A percentile compares a stretch with the other conserved stretches of the same genome.
phyloP scores from a whole-genome alignment of 2,113 vertebrate genomes.

The Eubucco bourcierii region DNA sequence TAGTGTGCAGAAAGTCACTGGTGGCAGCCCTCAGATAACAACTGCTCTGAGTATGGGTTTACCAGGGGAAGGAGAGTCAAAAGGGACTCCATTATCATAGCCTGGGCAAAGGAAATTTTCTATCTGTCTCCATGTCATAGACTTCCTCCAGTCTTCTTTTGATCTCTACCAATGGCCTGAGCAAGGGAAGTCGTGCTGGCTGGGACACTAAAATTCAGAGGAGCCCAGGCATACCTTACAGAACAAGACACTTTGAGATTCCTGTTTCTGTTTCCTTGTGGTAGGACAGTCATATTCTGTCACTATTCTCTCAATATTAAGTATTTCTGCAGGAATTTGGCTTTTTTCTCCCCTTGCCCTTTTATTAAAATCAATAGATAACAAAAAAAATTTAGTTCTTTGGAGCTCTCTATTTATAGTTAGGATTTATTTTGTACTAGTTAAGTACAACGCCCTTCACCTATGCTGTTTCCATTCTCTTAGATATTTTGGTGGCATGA shows the following conservation, averaged over 20 bases:
- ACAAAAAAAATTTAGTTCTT: not conserved
- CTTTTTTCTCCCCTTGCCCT: not conserved
- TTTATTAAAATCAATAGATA: slow-evolving; percentile 12
- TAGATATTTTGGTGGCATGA: not conserved
- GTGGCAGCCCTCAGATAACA: not conserved
- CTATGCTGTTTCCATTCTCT: not conserved
- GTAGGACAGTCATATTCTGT: slow-evolving; percentile 24
- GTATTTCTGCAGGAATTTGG: slow-evolving; percentile 37
- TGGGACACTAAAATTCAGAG: not conserved
- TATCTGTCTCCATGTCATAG: not conserved
- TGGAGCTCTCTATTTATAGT: slow-evolving; percentile 33
- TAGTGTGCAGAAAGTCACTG: not conserved
- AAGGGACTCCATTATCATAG: not conserved
- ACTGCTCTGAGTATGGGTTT: not conserved
- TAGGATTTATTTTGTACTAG: slow-evolving; percentile 28
- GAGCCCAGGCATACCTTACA: not conserved
- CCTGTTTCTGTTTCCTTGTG: slow-evolving; percentile 10
- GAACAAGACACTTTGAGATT: not conserved
- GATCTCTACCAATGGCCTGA: not conserved
- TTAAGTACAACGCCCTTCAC: slow-evolving; percentile 5
- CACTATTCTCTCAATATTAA: slow-evolving; percentile 33
- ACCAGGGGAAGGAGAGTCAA: not conserved
- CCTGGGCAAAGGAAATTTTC: not conserved
- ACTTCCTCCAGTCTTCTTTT: not conserved
- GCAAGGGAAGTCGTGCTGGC: not conserved